Percentiles rank a stretch among this genome's conserved stretches.
phyloP scores from a whole-genome alignment of 92 coral and sea anemone species.

The Pocillopora grandis region DNA sequence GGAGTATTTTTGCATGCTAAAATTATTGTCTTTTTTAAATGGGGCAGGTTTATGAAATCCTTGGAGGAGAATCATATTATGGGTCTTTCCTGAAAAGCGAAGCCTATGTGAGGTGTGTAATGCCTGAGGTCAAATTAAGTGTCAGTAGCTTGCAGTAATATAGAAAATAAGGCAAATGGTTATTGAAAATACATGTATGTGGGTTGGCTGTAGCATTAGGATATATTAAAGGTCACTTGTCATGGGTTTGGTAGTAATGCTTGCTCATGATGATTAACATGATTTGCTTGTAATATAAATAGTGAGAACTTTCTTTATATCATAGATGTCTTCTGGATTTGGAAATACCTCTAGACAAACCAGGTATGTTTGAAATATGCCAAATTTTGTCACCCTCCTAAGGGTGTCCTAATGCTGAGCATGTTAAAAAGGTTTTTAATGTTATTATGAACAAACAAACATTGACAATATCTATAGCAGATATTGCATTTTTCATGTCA shows the following conservation, averaged over 20 bases:
- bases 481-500: too few relatives aligned
- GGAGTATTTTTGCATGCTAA: too few relatives aligned
- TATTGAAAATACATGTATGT: too few relatives aligned
- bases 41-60: conserved; percentile 74
- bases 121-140: not conserved
- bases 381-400: not conserved
- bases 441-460: too few relatives aligned
- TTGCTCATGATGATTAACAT: too few relatives aligned
- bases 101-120: conserved; percentile 83
- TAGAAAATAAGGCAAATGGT: too few relatives aligned
- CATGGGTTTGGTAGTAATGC: too few relatives aligned
- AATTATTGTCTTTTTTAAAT: not conserved
- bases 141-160: not conserved
- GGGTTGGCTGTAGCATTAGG: too few relatives aligned
- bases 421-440: too few relatives aligned
- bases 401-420: not conserved
- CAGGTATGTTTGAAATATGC: conserved; percentile 56
- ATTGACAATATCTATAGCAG: too few relatives aligned
- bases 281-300: not conserved
- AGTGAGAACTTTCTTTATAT: not conserved
- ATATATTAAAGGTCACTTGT: too few relatives aligned
- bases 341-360: conserved; percentile 81
- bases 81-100: conserved; percentile 91
- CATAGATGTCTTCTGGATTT: conserved; percentile 87
- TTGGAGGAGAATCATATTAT: conserved; percentile 83